These are phyloP conservation scores for Cetonia aurata DNA, from an alignment of 2,888 invertebrate species.

Conservation along the genomic window DNA sequence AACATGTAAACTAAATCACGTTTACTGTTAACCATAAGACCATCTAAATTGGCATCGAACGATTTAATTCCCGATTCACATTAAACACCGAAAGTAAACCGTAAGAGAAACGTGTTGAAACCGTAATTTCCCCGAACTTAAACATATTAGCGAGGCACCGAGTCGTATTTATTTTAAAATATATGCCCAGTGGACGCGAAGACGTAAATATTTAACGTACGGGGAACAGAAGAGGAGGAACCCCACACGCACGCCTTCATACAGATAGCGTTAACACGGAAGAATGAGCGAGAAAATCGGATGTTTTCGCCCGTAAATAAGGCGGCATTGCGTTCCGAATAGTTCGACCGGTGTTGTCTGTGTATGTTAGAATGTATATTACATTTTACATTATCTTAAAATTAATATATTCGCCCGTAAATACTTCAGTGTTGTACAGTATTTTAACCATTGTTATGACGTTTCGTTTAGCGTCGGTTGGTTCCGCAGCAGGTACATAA, in stretches of 20 bases:
- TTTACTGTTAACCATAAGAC: conserved; percentile 38
- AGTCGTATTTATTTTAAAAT: conserved; percentile 31
- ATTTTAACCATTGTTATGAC: conserved; percentile 31
- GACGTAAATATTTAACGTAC: conserved; percentile 31
- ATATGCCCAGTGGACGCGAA: conserved; percentile 31
- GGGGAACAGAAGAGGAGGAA: conserved; percentile 14
- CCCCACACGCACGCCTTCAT: conserved; percentile 23
- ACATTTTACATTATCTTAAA: conserved; percentile 35
- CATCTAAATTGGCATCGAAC: conserved; percentile 36
- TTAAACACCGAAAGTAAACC: conserved; percentile 40
- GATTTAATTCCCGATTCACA: conserved; percentile 38
- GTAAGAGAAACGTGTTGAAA: conserved; percentile 43
- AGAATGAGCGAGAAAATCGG: conserved; percentile 11
- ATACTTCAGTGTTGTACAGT: conserved; percentile 26
- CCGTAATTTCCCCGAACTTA: conserved; percentile 42
- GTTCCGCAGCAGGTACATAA: conserved; percentile 22
- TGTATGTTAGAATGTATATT: background rate
- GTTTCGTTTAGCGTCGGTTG: background rate
- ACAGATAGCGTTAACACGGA: conserved; percentile 6
- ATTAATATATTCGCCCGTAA: conserved; percentile 34
- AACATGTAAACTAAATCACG: conserved; percentile 39
- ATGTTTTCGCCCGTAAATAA: background rate
- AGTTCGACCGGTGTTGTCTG: background rate
- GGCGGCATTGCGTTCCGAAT: background rate
- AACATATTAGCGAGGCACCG: conserved; percentile 39